phyloP scores from a whole-genome alignment of 2,797 vertebrate genomes.

The Anableps anableps region DNA sequence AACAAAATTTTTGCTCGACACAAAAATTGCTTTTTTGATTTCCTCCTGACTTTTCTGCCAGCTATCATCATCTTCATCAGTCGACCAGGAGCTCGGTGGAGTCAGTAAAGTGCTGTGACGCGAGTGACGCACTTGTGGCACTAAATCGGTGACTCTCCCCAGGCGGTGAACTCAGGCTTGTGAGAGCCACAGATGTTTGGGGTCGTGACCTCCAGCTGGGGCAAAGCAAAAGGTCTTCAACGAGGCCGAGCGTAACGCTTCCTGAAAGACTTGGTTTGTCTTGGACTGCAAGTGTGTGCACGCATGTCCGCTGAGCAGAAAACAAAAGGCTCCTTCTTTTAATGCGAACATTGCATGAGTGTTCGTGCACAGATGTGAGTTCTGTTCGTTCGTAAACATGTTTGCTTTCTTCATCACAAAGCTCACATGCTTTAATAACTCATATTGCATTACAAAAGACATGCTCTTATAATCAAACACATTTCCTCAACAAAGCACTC shows the following conservation, averaged over 20 bases:
- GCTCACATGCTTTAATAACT: conserved; percentile 66
- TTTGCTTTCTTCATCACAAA: conserved; percentile 68
- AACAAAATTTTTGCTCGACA: not conserved
- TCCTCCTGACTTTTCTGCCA: not conserved
- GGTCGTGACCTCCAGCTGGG: conserved; percentile 70
- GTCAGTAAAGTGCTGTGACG: conserved; percentile 47
- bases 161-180: conserved; percentile 63
- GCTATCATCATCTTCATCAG: conserved; percentile 43
- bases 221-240: conserved; percentile 64
- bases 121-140: conserved; percentile 72
- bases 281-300: conserved; percentile 30
- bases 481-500: conserved; percentile 67
- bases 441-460: conserved; percentile 69
- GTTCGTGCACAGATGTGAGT: conserved; percentile 9
- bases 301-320: conserved; percentile 16
- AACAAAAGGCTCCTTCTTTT: conserved; percentile 58
- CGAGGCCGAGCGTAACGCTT: conserved; percentile 51
- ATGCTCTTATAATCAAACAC: conserved; percentile 70
- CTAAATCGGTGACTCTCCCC: conserved; percentile 69
- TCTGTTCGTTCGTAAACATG: conserved; percentile 50
- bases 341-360: conserved; percentile 37
- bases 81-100: conserved; percentile 48
- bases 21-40: not conserved
- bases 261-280: conserved; percentile 63
- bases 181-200: conserved; percentile 69